phyloP scores from a whole-genome alignment of 2,797 vertebrate genomes.

The Mormyrus proboscirostris region DNA sequence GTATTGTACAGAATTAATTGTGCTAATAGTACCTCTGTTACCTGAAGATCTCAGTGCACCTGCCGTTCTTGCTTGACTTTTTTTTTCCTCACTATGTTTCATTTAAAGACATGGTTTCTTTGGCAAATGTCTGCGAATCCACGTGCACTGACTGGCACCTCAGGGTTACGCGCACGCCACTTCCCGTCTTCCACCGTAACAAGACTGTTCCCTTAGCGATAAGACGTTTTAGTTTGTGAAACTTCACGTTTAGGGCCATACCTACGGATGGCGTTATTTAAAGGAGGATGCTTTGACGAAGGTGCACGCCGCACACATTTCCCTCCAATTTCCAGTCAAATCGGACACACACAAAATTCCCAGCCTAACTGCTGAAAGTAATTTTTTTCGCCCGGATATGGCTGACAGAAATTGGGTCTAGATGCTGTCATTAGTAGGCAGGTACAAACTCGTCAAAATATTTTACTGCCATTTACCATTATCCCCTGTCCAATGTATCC shows the following conservation, averaged over 20 bases:
- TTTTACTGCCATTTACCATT: background rate
- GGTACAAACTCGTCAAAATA: background rate
- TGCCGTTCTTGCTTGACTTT: constrained; percentile 54
- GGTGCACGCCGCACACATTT: background rate
- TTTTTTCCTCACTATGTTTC: constrained; percentile 37
- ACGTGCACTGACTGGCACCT: constrained; percentile 42
- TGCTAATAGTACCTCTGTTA: constrained; percentile 79
- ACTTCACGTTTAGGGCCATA: constrained; percentile 51
- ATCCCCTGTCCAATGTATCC: background rate
- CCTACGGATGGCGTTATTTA: constrained; percentile 11
- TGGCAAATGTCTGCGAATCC: constrained; percentile 65
- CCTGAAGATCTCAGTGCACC: constrained; percentile 84
- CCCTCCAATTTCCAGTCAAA: background rate
- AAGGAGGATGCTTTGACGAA: background rate
- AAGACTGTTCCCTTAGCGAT: constrained; percentile 32
- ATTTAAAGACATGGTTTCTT: constrained; percentile 62
- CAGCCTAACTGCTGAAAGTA: background rate
- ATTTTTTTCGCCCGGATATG: background rate
- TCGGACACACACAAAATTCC: background rate
- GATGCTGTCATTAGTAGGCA: background rate
- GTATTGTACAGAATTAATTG: constrained; percentile 71
- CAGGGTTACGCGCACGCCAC: constrained; percentile 38
- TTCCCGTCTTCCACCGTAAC: background rate
- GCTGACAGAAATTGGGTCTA: background rate
- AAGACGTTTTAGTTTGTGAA: constrained; percentile 21